Conservation (phyloP, 1,140 invertebrate genomes). For the Drosophila sucinea region DNA sequence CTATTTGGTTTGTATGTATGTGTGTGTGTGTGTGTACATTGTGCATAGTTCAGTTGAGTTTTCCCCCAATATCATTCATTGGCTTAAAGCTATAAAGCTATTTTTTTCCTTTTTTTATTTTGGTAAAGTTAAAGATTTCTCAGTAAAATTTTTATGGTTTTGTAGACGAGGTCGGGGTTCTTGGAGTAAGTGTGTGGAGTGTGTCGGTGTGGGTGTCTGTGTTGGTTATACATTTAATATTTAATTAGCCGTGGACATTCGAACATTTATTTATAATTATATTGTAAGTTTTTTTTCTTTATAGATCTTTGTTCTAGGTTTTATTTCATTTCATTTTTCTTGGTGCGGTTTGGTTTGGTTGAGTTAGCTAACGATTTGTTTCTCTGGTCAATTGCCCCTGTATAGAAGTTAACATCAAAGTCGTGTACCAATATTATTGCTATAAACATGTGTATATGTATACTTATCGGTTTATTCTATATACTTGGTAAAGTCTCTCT, state of each 20-base stretch:
- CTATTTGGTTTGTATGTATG: neutral
- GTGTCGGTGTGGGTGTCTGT: neutral
- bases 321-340: slow-evolving; percentile 26
- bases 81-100: slow-evolving; percentile 82
- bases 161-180: neutral
- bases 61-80: slow-evolving; percentile 15
- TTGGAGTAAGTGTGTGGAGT: neutral
- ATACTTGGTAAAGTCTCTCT: slow-evolving; percentile 48
- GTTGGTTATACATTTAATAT: slow-evolving; percentile 35
- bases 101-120: slow-evolving; percentile 78
- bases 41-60: slow-evolving; percentile 16
- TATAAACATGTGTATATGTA: slow-evolving; percentile 36
- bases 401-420: slow-evolving; percentile 61
- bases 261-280: slow-evolving; percentile 38
- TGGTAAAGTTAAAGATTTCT: slow-evolving; percentile 73
- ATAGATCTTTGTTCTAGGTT: slow-evolving; percentile 38
- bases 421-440: neutral
- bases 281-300: slow-evolving; percentile 29
- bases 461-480: slow-evolving; percentile 49
- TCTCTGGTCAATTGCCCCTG: slow-evolving; percentile 69
- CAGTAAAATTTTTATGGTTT: slow-evolving; percentile 20
- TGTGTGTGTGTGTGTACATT: slow-evolving; percentile 17
- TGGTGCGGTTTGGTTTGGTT: slow-evolving; percentile 57
- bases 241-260: slow-evolving; percentile 20
- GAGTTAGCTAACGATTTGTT: slow-evolving; percentile 51